These are phyloP conservation scores for Lacerta viridis DNA, from an alignment of 2,797 vertebrate species.

Conservation along the genomic window DNA sequence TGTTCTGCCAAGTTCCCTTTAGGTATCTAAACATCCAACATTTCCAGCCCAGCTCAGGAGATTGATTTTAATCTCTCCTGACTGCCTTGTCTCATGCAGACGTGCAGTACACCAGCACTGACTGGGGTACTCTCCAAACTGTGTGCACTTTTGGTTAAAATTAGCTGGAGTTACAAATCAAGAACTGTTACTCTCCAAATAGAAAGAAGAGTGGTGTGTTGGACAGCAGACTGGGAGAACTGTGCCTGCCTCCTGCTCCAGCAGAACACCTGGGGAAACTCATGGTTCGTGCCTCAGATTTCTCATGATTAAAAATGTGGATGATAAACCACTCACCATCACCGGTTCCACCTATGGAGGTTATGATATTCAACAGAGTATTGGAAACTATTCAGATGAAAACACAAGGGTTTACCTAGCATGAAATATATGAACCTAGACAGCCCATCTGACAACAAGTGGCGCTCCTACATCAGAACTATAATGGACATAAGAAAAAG, in stretches of 20 bases:
- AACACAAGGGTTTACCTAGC: not conserved
- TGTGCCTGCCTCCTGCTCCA: rapidly evolving
- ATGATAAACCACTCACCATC: conserved; percentile 1
- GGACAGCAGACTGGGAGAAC: not conserved
- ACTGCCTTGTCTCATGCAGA: conserved; percentile 53
- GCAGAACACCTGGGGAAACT: rapidly evolving
- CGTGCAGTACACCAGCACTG: not conserved
- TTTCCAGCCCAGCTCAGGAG: not conserved
- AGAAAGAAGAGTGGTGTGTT: not conserved
- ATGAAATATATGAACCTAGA: not conserved
- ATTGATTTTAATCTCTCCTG: conserved; percentile 58
- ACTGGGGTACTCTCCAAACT: not conserved
- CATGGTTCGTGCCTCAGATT: conserved; percentile 18
- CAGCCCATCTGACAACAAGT: not conserved
- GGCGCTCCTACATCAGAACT: not conserved
- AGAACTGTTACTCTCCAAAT: not conserved
- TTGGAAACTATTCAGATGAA: not conserved
- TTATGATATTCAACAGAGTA: not conserved
- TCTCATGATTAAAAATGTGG: not conserved
- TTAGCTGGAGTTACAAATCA: rapidly evolving
- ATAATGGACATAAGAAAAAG: not conserved
- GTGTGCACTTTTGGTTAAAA: rapidly evolving
- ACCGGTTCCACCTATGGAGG: not conserved
- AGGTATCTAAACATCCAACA: not conserved
- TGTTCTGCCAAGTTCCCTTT: conserved; percentile 28